Conservation (phyloP, 1,140 invertebrate species). For the Dolichoris vasculosae region DNA sequence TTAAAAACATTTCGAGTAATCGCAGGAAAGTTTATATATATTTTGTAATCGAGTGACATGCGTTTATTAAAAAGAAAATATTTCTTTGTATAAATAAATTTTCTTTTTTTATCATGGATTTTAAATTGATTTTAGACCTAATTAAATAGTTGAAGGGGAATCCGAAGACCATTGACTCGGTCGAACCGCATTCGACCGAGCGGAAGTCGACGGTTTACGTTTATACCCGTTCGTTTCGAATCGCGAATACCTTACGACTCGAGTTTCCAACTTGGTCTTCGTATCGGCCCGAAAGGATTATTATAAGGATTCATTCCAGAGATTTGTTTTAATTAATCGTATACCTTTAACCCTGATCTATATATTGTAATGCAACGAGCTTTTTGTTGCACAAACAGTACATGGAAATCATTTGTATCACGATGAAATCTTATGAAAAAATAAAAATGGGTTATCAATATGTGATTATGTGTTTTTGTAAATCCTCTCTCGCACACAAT, state of each 20-base stretch:
- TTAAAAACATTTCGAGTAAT: not conserved
- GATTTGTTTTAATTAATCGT: conserved; percentile 45
- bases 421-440: conserved; percentile 41
- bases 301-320: conserved; percentile 46
- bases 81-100: conserved; percentile 12
- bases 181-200: not conserved
- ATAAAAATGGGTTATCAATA: conserved; percentile 48
- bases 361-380: conserved; percentile 35
- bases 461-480: not conserved
- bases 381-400: not conserved
- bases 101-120: conserved; percentile 32
- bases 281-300: not conserved
- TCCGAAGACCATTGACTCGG: not conserved
- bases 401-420: conserved; percentile 31
- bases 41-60: conserved; percentile 27
- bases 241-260: not conserved
- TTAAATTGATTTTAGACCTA: conserved; percentile 38
- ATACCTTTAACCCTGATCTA: conserved; percentile 46
- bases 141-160: not conserved
- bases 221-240: not conserved
- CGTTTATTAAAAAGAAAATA: conserved; percentile 19
- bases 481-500: not conserved
- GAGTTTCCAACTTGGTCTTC: not conserved
- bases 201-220: not conserved
- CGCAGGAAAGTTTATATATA: conserved; percentile 15